phyloP scores from a whole-genome alignment of 2,888 invertebrate genomes.

The Drosophila anceps region DNA sequence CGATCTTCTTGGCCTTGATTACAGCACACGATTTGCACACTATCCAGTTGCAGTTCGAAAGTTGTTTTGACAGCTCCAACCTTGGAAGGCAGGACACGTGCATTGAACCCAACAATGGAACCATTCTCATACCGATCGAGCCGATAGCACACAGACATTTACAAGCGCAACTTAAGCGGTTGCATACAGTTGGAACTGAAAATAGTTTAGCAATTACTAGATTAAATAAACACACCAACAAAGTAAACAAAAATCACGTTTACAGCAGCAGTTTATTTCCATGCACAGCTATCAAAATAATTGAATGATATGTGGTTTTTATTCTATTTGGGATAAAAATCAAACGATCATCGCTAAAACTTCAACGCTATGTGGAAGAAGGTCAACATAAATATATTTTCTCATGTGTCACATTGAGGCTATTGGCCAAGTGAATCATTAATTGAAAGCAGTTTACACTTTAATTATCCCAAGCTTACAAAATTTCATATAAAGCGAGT shows the following conservation, averaged over 20 bases:
- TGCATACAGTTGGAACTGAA: slow-evolving; percentile 5
- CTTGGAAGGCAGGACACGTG: slow-evolving; percentile 50
- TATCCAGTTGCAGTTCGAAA: slow-evolving; percentile 66
- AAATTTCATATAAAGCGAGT: slow-evolving; percentile 43
- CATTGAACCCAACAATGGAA: slow-evolving; percentile 60
- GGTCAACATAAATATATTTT: slow-evolving; percentile 45
- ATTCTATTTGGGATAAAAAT: slow-evolving; percentile 22
- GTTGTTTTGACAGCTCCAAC: slow-evolving; percentile 67
- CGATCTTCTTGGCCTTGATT: slow-evolving; percentile 61
- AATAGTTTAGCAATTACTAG: slow-evolving; percentile 30
- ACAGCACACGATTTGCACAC: slow-evolving; percentile 34
- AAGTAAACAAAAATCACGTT: slow-evolving; percentile 1
- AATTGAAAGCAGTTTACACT: slow-evolving; percentile 54
- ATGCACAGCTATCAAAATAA: slow-evolving; percentile 18
- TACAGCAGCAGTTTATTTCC: slow-evolving; percentile 15
- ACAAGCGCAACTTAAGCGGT: slow-evolving; percentile 15
- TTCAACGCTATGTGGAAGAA: slow-evolving; percentile 40
- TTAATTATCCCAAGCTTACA: slow-evolving; percentile 63
- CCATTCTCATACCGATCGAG: slow-evolving; percentile 31
- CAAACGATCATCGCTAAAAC: slow-evolving; percentile 17
- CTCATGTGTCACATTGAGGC: slow-evolving; percentile 23
- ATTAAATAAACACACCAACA: slow-evolving; percentile 5
- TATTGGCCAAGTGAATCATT: slow-evolving; percentile 55
- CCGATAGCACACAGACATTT: slow-evolving; percentile 17
- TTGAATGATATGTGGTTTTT: slow-evolving; percentile 43